phyloP scores from a whole-genome alignment of 2,888 invertebrate species.

The Resseliella maxima region DNA sequence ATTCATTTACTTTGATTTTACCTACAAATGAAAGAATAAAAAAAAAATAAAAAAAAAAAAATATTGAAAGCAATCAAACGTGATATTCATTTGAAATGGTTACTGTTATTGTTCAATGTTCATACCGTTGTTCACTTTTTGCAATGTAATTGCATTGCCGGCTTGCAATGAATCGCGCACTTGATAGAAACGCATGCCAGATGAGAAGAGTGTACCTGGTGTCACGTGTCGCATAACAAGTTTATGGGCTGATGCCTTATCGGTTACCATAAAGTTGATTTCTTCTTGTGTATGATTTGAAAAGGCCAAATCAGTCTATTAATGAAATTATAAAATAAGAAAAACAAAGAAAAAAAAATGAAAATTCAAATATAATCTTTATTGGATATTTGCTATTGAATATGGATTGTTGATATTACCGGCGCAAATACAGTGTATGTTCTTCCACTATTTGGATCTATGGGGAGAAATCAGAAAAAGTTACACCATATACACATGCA shows the following conservation, averaged over 20 bases:
- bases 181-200: conserved; percentile 89
- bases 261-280: conserved; percentile 72
- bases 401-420: no score
- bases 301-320: conserved; percentile 85
- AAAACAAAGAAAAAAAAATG: no score
- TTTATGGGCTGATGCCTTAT: conserved; percentile 76
- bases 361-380: no score
- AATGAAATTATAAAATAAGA: no score
- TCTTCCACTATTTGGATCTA: conserved; percentile 73
- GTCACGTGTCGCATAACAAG: conserved; percentile 81
- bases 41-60: neutral
- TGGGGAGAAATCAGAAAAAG: conserved; percentile 26
- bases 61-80: neutral
- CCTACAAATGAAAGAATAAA: conserved; percentile 69
- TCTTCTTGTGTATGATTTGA: conserved; percentile 74
- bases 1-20: conserved; percentile 85
- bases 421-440: conserved; percentile 89
- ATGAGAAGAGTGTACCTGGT: conserved; percentile 83
- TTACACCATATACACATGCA: neutral
- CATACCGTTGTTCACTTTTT: conserved; percentile 77
- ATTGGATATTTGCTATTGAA: no score
- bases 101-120: conserved; percentile 68
- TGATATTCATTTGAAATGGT: neutral
- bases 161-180: conserved; percentile 82
- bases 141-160: conserved; percentile 80